These are phyloP conservation scores for Poecilus cupreus DNA, from an alignment of 2,888 invertebrate species.

Conservation along the genomic window DNA sequence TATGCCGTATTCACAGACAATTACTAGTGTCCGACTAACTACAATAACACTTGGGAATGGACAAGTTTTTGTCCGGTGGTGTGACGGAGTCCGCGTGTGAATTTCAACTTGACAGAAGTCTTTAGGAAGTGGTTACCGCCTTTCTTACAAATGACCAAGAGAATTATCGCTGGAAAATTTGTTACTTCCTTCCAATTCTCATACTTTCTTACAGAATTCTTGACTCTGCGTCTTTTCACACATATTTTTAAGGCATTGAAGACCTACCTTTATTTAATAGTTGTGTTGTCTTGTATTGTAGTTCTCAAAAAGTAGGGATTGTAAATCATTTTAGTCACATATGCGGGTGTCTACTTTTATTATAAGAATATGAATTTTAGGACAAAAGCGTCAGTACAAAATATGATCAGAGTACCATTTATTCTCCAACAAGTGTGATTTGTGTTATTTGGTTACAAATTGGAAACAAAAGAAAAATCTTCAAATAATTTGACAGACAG, in stretches of 20 bases:
- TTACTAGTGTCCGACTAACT: constrained; percentile 31
- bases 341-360: no score
- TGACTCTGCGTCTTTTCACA: neutral
- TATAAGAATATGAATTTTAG: no score
- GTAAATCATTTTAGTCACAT: no score
- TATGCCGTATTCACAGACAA: constrained; percentile 4
- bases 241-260: neutral
- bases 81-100: neutral
- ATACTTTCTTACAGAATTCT: neutral
- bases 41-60: constrained; percentile 2
- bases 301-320: no score
- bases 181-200: constrained; percentile 31
- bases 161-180: constrained; percentile 23
- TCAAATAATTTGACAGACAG: no score
- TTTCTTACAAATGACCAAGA: constrained; percentile 1
- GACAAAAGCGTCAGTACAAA: no score
- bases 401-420: no score
- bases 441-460: no score
- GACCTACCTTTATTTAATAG: no score
- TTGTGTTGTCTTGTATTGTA: no score
- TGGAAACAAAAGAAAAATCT: no score
- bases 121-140: constrained; percentile 25
- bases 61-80: constrained; percentile 30
- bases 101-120: constrained; percentile 15
- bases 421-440: no score